Percentiles rank a stretch among this genome's conserved stretches.
These are phyloP conservation scores for Syngnathus typhle DNA, from an alignment of 2,113 vertebrate genomes.

Conservation along the genomic window DNA sequence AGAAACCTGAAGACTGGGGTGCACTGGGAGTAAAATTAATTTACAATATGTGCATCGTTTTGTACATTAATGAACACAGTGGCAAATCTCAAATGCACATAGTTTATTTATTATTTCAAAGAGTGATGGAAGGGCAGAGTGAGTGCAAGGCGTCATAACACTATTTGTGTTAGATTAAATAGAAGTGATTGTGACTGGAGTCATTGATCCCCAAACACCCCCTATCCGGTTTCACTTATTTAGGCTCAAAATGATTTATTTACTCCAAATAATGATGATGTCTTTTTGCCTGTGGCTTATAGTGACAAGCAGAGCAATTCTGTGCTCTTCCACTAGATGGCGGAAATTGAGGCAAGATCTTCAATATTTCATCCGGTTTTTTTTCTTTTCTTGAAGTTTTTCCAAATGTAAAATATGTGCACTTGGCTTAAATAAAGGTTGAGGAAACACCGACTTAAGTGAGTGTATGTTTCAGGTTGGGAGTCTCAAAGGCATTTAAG, in stretches of 20 bases:
- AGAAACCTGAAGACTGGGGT: conserved; percentile 7
- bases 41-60: conserved; percentile 55
- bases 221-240: background rate
- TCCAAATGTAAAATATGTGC: background rate
- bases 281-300: background rate
- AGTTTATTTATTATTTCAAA: background rate
- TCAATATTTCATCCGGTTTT: background rate
- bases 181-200: background rate
- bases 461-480: conserved; percentile 22
- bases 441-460: background rate
- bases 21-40: conserved; percentile 41
- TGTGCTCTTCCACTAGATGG: background rate
- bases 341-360: background rate
- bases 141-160: background rate
- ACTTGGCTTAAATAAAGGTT: background rate
- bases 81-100: background rate
- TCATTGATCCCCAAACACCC: background rate
- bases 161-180: background rate
- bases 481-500: conserved; percentile 16
- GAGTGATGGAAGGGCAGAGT: background rate
- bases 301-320: background rate
- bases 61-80: conserved; percentile 4
- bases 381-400: background rate
- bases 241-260: background rate
- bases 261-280: background rate